Conservation (phyloP, 2,888 invertebrate genomes). For the Synanthedon formicaeformis region DNA sequence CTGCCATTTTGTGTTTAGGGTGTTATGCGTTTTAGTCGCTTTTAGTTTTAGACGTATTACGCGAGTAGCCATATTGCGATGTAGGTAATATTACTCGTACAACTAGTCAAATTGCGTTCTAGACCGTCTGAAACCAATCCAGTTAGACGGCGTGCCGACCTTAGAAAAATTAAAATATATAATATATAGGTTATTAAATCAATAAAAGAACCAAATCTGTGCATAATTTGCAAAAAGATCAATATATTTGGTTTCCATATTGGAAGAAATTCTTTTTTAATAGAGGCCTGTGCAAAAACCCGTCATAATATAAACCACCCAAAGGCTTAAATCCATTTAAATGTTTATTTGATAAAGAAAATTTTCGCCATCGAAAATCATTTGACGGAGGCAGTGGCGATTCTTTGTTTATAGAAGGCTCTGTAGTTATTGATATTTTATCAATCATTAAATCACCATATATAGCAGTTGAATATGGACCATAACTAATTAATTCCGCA, state of each 20-base stretch:
- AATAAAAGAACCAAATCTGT: too few relatives aligned
- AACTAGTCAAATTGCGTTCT: too few relatives aligned
- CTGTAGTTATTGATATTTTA: conserved; percentile 47
- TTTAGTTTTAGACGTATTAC: too few relatives aligned
- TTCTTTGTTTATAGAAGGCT: conserved; percentile 34
- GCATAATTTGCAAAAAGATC: too few relatives aligned
- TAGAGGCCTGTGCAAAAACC: conserved; percentile 45
- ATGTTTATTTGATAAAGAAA: conserved; percentile 22
- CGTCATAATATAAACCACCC: conserved; percentile 59
- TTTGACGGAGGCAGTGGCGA: conserved; percentile 25
- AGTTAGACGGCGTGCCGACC: too few relatives aligned
- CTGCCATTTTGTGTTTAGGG: too few relatives aligned
- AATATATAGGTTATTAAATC: too few relatives aligned
- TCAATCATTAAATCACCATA: conserved; percentile 38
- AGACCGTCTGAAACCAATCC: too few relatives aligned
- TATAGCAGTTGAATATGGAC: conserved; percentile 29
- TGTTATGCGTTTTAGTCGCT: too few relatives aligned
- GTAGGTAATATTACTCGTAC: too few relatives aligned
- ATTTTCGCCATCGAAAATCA: conserved; percentile 44
- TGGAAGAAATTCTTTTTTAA: conserved; percentile 11
- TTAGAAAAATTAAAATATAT: too few relatives aligned
- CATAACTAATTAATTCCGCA: conserved; percentile 15
- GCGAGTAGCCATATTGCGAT: too few relatives aligned
- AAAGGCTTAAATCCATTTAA: conserved; percentile 46
- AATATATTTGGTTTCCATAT: neutral